Evolutionary conservation across 2,113 vertebrate species (phyloP).

Genomic region (Pongo abelii): DNA sequence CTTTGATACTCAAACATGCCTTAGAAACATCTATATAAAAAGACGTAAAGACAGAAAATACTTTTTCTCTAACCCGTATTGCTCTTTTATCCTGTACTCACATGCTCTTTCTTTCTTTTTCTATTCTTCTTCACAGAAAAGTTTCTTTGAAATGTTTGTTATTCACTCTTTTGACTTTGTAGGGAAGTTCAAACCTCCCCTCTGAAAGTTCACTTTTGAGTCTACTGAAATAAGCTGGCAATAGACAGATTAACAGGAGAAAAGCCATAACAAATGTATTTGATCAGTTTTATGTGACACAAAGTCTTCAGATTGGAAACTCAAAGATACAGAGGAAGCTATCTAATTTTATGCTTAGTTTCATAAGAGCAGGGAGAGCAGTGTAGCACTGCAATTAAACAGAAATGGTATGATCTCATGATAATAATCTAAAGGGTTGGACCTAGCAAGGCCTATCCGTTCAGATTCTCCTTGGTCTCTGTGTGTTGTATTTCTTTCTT

Average conservation of each 20-base stretch:
- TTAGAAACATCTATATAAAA: not conserved
- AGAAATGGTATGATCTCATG: not conserved
- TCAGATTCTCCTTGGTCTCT: not conserved
- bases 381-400: not conserved
- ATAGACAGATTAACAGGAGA: not conserved
- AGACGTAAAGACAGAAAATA: not conserved
- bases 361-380: not conserved
- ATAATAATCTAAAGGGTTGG: not conserved
- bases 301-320: not conserved
- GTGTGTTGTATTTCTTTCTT: not conserved
- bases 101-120: not conserved
- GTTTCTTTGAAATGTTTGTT: not conserved
- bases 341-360: not conserved
- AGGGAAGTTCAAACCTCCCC: not conserved
- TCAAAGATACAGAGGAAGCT: not conserved
- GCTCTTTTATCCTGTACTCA: not conserved
- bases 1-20: not conserved
- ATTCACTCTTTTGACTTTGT: not conserved
- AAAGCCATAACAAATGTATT: not conserved
- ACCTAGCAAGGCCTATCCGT: not conserved
- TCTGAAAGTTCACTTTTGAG: not conserved
- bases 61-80: not conserved
- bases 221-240: not conserved
- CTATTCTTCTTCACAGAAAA: not conserved
- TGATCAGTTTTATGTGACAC: not conserved